Evolutionary conservation across 2,113 vertebrate genomes (phyloP).

Genomic region (Microcebus tavaratra): DNA sequence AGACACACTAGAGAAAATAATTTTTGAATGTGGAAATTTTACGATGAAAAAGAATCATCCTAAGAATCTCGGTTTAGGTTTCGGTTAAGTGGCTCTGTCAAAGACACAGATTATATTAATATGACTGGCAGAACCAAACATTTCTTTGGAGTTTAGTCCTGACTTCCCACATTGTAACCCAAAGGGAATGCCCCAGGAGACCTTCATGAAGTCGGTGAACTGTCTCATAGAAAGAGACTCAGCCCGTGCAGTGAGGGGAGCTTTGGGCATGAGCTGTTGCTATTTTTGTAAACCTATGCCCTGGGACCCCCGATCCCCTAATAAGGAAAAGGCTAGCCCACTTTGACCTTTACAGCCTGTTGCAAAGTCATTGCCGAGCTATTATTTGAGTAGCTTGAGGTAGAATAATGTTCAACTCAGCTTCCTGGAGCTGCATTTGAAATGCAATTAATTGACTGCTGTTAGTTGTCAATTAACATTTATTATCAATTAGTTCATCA

Average conservation of each 20-base stretch:
- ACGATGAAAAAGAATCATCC: background rate
- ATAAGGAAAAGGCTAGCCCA: slow-evolving; percentile 82
- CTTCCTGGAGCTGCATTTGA: slow-evolving; percentile 90
- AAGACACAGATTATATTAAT: slow-evolving; percentile 13
- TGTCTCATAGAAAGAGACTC: slow-evolving; percentile 62
- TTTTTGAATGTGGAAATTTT: background rate
- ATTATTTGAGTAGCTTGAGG: slow-evolving; percentile 88
- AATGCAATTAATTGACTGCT: slow-evolving; percentile 92
- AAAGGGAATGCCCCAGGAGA: background rate
- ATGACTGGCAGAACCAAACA: slow-evolving; percentile 26
- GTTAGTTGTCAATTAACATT: slow-evolving; percentile 93
- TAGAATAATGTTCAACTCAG: slow-evolving; percentile 89
- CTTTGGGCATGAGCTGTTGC: slow-evolving; percentile 73
- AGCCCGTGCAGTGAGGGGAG: slow-evolving; percentile 49
- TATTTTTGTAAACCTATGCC: slow-evolving; percentile 80
- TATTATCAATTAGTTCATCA: slow-evolving; percentile 91
- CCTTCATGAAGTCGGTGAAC: slow-evolving; percentile 63
- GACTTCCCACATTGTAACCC: slow-evolving; percentile 2
- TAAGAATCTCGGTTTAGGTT: background rate
- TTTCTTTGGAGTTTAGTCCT: slow-evolving; percentile 36
- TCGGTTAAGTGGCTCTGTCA: background rate
- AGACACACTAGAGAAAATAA: background rate
- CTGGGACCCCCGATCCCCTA: slow-evolving; percentile 64
- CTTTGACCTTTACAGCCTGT: slow-evolving; percentile 87
- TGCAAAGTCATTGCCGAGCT: slow-evolving; percentile 88